Conservation (phyloP, 2,113 vertebrate species). For the Aspiorhynchus laticeps region DNA sequence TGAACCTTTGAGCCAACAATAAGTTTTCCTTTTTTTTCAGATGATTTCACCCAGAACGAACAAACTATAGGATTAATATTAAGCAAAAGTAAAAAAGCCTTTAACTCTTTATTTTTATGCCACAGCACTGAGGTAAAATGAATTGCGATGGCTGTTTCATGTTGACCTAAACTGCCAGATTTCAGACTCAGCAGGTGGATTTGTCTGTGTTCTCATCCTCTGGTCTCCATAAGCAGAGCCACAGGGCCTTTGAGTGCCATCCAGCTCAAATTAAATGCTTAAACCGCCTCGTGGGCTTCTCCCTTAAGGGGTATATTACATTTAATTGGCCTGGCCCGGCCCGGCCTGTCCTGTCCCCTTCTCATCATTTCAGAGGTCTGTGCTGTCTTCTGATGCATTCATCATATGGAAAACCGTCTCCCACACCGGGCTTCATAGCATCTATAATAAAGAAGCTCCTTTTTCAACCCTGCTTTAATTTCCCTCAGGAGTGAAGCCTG, state of each 20-base stretch:
- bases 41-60: neutral
- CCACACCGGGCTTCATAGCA: constrained; percentile 27
- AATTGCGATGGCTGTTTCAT: neutral
- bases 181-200: neutral
- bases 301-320: neutral
- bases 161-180: neutral
- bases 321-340: constrained; percentile 33
- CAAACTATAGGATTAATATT: neutral
- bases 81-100: neutral
- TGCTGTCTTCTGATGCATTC: neutral
- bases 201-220: neutral
- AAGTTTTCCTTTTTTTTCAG: neutral
- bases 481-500: constrained; percentile 64
- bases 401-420: constrained; percentile 7
- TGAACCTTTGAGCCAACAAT: neutral
- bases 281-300: neutral
- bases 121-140: neutral
- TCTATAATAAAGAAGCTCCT: constrained; percentile 61
- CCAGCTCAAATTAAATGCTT: constrained; percentile 19
- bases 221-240: neutral
- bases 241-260: neutral
- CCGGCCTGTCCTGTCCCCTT: neutral
- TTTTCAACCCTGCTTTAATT: constrained; percentile 69
- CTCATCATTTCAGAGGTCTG: neutral
- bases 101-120: neutral